Base-by-base conservation (phyloP, 2,888 invertebrate genomes). In the Notocelia uddmanniana region DNA sequence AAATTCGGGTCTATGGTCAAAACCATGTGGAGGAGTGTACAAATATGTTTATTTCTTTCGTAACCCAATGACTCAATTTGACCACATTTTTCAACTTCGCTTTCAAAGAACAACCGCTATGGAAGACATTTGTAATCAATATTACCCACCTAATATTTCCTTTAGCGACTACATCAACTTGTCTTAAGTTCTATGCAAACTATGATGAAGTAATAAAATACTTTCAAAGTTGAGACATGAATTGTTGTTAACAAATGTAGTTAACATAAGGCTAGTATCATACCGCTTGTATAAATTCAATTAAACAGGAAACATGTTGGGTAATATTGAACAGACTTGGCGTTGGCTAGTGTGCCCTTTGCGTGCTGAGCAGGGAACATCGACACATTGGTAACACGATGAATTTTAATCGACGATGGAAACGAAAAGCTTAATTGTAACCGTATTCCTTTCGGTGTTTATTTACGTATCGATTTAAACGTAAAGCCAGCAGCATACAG, bases 91-190 rank as follows among this genome's bases (percentile, higher is more conserved):
- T 15, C 37, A 41, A 41, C 13, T 5, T 15, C 15, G 15, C n/a
- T 45, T 45, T 45, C 45, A n/a, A n/a, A n/a, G 1, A 45, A 45
- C 45, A 45, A 45, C 45, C 45, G 45, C 8, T 45, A 45, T 45
- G 45, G 45, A 45, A 45, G 45, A 45, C 45, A n/a, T n/a, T 45
- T 45, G n/a, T n/a, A 45, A 45, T 45, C 45, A 45, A 45, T 45
- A 8, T 45, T n/a, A 45, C 45, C 45, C 15, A 1, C 41, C 15
- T 15, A 41, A 41, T 41, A 15, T 15, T 41, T 41, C 45, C 45
- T 45, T n/a, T n/a, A n/a, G 13, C 45, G n/a, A 6, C 8, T 5
- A n/a, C 13, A 45, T 45, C 45, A n/a, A 41, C 3, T 41, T 15
- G 15, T 1, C 3, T 15, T 5, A n/a, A 13, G 41, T 3, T 41